Evolutionary conservation across 2,797 vertebrate genomes (phyloP).

Genomic region (Tinamus major): DNA sequence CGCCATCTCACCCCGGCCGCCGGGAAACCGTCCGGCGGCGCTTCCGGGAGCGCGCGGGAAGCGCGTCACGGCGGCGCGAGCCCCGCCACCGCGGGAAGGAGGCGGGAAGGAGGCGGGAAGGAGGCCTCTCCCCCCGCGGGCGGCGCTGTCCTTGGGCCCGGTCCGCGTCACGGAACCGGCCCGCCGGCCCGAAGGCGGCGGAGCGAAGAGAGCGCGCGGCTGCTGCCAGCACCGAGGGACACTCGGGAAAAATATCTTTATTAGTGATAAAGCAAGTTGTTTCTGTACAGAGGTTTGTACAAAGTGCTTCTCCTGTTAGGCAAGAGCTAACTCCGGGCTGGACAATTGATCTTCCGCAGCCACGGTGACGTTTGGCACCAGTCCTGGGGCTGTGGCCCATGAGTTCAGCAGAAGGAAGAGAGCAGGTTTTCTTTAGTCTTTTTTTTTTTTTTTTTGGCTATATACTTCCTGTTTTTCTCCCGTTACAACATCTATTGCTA

Average conservation of each 20-base stretch:
- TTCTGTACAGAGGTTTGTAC: not conserved
- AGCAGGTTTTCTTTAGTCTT: not conserved
- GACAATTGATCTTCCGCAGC: not conserved
- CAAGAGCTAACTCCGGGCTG: not conserved
- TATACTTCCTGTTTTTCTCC: not conserved
- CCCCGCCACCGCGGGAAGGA: too few species aligned
- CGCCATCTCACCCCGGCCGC: constrained; percentile 45
- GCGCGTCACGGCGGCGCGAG: too few species aligned
- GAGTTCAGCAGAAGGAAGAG: not conserved
- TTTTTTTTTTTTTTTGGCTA: not conserved
- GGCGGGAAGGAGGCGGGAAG: too few species aligned
- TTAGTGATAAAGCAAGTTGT: constrained; percentile 69
- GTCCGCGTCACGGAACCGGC: too few species aligned
- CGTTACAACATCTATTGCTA: too few species aligned
- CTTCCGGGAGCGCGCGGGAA: not conserved
- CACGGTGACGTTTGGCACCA: not conserved
- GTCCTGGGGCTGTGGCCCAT: not conserved
- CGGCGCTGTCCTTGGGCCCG: too few species aligned
- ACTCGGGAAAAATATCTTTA: constrained; percentile 69
- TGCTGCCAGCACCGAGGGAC: not conserved
- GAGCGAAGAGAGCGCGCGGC: too few species aligned
- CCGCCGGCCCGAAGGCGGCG: too few species aligned
- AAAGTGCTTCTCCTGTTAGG: not conserved
- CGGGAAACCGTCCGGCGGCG: not conserved
- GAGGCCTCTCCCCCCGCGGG: too few species aligned